A percentile compares a stretch with the other conserved stretches of the same genome.
These are phyloP conservation scores for Neoascia interrupta DNA, from an alignment of 2,888 invertebrate genomes.

Conservation along the genomic window DNA sequence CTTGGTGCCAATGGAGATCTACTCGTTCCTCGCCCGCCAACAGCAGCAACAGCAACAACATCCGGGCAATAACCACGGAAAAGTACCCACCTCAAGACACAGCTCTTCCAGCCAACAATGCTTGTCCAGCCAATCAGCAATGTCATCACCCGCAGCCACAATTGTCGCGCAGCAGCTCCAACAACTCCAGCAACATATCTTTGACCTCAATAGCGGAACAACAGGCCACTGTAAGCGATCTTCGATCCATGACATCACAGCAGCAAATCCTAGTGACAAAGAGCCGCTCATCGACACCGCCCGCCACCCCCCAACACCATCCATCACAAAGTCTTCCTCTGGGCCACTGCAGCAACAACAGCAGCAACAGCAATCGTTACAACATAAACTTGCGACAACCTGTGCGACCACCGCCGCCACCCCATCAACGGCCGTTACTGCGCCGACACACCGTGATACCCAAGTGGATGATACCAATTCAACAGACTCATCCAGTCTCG, in stretches of 20 bases:
- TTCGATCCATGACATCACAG: slow-evolving; percentile 50
- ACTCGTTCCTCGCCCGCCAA: slow-evolving; percentile 72
- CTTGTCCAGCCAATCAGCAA: slow-evolving; percentile 73
- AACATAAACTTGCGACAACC: slow-evolving; percentile 40
- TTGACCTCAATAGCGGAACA: slow-evolving; percentile 64
- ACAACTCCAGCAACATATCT: slow-evolving; percentile 67
- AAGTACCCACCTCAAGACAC: slow-evolving; percentile 73
- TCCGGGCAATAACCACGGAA: slow-evolving; percentile 59
- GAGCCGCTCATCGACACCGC: slow-evolving; percentile 72
- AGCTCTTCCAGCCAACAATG: slow-evolving; percentile 74
- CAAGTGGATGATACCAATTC: slow-evolving; percentile 70
- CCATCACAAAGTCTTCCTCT: slow-evolving; percentile 57
- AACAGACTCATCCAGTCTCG: slow-evolving; percentile 70
- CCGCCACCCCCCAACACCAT: slow-evolving; percentile 62
- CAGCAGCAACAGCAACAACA: slow-evolving; percentile 69
- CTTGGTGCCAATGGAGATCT: slow-evolving; percentile 75
- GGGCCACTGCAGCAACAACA: slow-evolving; percentile 53
- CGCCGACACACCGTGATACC: slow-evolving; percentile 67
- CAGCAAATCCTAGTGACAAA: slow-evolving; percentile 42
- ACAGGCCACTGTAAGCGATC: slow-evolving; percentile 49
- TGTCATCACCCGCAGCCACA: slow-evolving; percentile 72
- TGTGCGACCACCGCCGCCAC: slow-evolving; percentile 66
- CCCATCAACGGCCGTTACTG: slow-evolving; percentile 70
- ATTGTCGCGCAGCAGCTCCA: slow-evolving; percentile 67
- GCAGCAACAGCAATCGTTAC: slow-evolving; percentile 50